Base-by-base conservation (phyloP, 2,888 invertebrate genomes). In the Cheilosia vernalis region DNA sequence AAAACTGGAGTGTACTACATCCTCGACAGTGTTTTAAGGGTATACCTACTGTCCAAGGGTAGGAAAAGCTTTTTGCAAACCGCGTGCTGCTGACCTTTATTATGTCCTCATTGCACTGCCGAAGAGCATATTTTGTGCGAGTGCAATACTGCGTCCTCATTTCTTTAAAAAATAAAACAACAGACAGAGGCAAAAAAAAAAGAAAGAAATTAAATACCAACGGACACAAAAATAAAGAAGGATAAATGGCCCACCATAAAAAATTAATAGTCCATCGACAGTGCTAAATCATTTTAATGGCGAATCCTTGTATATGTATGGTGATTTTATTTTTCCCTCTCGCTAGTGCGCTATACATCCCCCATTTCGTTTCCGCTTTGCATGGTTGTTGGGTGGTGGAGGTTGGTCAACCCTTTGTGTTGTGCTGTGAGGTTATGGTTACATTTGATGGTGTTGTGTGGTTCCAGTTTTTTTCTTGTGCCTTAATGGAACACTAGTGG, bases 201-300 rank as follows among this genome's bases (percentile, higher is more conserved):
- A 56, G 37, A 61, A 61, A 61, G 37, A 61, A 61, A 61, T 77
- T 85, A 85, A 85, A 85, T 85, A 85, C 80, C 81, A 81, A 77
- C 70, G 81, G 70, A 81, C 81, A 81, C 81, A 85, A 85, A 85
- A 77, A 85, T 86, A 82, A 86, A 86, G 86, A 82, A 82, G 86
- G 86, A 86, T 86, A 87, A 74, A 81, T 82, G 78, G 73, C 76
- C 82, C 37, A 77, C 87, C 87, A 88, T 88, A 88, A 88, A 88
- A 88, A 87, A 88, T 88, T 88, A 88, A 88, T 88, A 88, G 88
- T 87, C 88, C 87, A 88, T 88, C 88, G 87, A 88, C 87, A 87
- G 87, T 87, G 87, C 87, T 88, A 88, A 88, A 88, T 88, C 88
- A 88, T 88, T 88, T 88, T 88, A 88, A 88, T 88, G 88, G 88